Base-by-base conservation (phyloP, 1,140 invertebrate species). In the Zaprionus nigranus region DNA sequence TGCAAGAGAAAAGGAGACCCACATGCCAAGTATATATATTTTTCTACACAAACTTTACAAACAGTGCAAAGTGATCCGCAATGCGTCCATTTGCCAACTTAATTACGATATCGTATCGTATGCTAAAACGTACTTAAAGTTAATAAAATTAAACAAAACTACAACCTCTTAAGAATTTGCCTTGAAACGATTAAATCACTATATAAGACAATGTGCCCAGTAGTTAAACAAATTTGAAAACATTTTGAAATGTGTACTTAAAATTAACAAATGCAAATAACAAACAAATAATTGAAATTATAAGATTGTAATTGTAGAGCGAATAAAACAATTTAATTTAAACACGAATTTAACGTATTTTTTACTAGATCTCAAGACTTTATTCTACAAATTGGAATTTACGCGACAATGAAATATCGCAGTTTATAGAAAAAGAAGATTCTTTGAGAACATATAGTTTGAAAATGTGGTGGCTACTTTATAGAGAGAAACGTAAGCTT, bases 101-200 rank as follows among this genome's bases (percentile, higher is more conserved):
- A 57, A 60, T 40, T 51, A 67, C 40, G 40, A 46, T 20, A 38
- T 38, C n/a, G 66, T 30, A 38, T 75, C 54, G 64, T 67, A 80
- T 57, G 60, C 74, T 57, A 20, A 59, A 24, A 80, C 51, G 82
- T 81, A 85, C 81, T 85, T 85, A 75, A 83, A 75, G 51, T 51
- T 46, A 46, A 46, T 46, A 17, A 46, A 75, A 81, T 22, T n/a
- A 59, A 71, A 56, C 9, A 12, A 43, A 46, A 71, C 65, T 26
- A 26, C 20, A 75, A 74, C 75, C 78, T 73, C 75, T 81, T 66
- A 82, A 86, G 67, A 79, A 78, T 69, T 82, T 86, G 82, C 82
- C 82, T 85, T 86, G 51, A 69, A 78, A 77, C 86, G 82, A 85
- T 85, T 49, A 63, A 78, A 85, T 85, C 82, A 85, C 43, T 75